phyloP scores from a whole-genome alignment of 2,797 vertebrate genomes.

The Gymnoscopelus microlampas region DNA sequence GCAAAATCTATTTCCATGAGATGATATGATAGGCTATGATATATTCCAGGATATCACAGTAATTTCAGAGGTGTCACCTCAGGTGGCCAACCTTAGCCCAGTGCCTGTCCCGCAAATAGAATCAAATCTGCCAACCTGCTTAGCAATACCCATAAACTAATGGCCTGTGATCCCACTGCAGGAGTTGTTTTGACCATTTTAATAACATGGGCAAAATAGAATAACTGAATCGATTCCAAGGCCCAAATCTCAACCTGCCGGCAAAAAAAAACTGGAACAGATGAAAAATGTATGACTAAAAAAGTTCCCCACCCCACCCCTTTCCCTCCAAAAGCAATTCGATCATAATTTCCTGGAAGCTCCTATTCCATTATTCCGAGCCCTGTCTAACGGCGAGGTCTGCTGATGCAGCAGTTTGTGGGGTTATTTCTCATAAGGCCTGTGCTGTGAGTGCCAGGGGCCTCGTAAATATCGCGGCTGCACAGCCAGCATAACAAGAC shows the following conservation, averaged over 20 bases:
- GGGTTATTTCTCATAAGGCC: constrained; percentile 71
- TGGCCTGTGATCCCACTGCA: constrained; percentile 7
- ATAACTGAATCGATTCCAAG: too few relatives aligned
- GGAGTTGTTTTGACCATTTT: not conserved
- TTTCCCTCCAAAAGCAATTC: constrained; percentile 43
- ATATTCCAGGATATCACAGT: too few relatives aligned
- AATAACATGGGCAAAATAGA: too few relatives aligned
- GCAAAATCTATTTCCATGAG: too few relatives aligned
- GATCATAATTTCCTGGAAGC: constrained; percentile 65
- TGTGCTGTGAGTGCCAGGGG: constrained; percentile 49
- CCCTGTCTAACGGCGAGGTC: constrained; percentile 36
- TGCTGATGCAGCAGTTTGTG: constrained; percentile 73
- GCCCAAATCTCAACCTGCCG: not conserved
- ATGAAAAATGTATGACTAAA: constrained; percentile 45
- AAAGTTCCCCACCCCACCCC: constrained; percentile 13
- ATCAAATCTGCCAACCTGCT: constrained; percentile 34
- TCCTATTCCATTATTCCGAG: constrained; percentile 58
- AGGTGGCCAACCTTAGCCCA: too few relatives aligned
- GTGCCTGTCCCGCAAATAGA: constrained; percentile 14
- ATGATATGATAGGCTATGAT: too few relatives aligned
- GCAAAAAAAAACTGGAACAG: constrained; percentile 43
- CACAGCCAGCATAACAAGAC: constrained; percentile 62
- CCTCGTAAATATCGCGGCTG: constrained; percentile 71
- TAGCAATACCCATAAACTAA: constrained; percentile 23
- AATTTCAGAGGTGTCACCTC: too few relatives aligned